phyloP scores from a whole-genome alignment of 2,113 vertebrate species.

The Cichladusa arquata region DNA sequence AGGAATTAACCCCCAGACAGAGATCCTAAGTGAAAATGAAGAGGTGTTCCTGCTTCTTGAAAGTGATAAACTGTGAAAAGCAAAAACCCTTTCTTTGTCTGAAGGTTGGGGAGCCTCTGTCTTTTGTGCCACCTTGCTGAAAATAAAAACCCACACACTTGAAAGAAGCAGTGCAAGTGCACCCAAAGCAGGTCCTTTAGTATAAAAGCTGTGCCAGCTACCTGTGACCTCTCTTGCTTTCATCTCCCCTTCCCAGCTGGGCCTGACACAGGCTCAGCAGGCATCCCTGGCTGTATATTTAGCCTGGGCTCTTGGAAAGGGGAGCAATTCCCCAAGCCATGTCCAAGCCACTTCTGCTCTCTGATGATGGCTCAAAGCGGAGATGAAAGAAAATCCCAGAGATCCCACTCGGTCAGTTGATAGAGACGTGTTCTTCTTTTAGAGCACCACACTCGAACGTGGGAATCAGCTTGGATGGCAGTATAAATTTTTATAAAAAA shows the following conservation, averaged over 20 bases:
- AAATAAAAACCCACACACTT: background rate
- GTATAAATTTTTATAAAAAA: slow-evolving; percentile 25
- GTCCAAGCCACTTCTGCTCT: background rate
- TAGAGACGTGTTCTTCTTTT: background rate
- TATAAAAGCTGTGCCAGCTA: background rate
- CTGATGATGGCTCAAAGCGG: background rate
- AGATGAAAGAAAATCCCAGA: slow-evolving; percentile 1
- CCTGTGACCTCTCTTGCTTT: background rate
- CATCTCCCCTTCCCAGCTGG: background rate
- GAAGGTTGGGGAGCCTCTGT: background rate
- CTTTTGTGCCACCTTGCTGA: background rate
- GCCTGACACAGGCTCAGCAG: background rate
- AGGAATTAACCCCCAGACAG: background rate
- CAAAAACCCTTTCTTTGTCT: background rate
- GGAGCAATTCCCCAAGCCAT: background rate
- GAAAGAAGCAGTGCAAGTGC: background rate
- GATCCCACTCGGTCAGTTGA: background rate
- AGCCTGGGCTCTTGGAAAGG: background rate
- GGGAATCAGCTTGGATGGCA: slow-evolving; percentile 4
- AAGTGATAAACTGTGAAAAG: background rate
- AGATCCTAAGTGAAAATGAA: background rate
- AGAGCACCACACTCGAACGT: background rate
- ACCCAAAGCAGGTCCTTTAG: background rate
- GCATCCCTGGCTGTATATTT: background rate
- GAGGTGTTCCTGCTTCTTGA: background rate